Evolutionary conservation across 2,888 invertebrate genomes (phyloP).

Genomic region (Hypsopygia costalis): DNA sequence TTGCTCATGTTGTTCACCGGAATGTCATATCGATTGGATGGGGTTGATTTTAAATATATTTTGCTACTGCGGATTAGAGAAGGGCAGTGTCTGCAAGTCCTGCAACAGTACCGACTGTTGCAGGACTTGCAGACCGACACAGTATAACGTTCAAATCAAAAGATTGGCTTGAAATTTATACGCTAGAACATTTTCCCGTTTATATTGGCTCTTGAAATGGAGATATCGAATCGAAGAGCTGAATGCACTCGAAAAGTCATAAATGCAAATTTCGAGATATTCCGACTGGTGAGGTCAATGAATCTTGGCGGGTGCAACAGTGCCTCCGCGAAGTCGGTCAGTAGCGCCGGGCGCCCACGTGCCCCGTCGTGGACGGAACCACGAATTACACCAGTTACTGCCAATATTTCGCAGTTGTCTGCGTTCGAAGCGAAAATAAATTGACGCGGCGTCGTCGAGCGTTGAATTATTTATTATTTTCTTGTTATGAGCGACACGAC

Average conservation of each 20-base stretch:
- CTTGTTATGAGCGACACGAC: slow-evolving; percentile 19
- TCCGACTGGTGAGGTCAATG: slow-evolving; percentile 36
- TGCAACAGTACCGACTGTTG: no score
- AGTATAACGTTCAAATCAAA: no score
- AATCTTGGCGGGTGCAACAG: slow-evolving; percentile 32
- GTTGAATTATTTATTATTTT: slow-evolving; percentile 9
- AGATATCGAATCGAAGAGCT: no score
- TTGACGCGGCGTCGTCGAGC: slow-evolving; percentile 22
- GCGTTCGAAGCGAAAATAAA: slow-evolving; percentile 29
- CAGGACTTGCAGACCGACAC: no score
- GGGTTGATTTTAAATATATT: no score
- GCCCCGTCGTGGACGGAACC: slow-evolving; percentile 14
- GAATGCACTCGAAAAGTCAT: slow-evolving; percentile 34
- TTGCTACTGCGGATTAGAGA: no score
- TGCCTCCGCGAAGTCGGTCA: slow-evolving; percentile 25
- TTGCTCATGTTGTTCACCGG: no score
- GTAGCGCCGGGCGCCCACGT: slow-evolving; percentile 23
- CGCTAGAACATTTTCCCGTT: no score
- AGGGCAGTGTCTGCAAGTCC: no score
- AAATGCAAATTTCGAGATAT: slow-evolving; percentile 12
- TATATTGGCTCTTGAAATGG: no score
- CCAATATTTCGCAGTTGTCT: slow-evolving; percentile 20
- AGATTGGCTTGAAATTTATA: no score
- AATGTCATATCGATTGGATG: no score
- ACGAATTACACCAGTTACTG: slow-evolving; percentile 14